Percentiles rank a stretch among this genome's conserved stretches.
These are phyloP conservation scores for Chelmon rostratus DNA, from an alignment of 2,797 vertebrate species.

Conservation along the genomic window DNA sequence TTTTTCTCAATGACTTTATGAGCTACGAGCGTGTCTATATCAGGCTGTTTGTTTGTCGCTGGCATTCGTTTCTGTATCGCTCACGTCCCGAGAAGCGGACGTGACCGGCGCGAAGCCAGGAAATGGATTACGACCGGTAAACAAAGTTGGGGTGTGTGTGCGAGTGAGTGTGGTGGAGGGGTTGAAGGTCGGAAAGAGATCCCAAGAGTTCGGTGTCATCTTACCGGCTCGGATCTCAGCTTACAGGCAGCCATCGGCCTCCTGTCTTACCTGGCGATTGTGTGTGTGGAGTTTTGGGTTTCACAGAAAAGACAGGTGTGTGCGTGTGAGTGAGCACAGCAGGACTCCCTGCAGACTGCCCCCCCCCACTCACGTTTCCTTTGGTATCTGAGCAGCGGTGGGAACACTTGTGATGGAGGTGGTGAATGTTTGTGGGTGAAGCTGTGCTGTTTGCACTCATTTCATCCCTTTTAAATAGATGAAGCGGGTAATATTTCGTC, in stretches of 20 bases:
- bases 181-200: conserved; percentile 67
- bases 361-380: conserved; percentile 29
- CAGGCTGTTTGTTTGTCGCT: conserved; percentile 49
- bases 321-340: conserved; percentile 47
- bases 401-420: conserved; percentile 34
- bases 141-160: conserved; percentile 67
- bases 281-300: conserved; percentile 71
- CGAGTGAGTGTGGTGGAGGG: neutral
- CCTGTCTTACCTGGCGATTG: conserved; percentile 72
- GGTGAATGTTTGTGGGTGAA: conserved; percentile 10
- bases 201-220: conserved; percentile 71
- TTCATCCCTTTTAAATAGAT: neutral
- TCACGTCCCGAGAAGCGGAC: conserved; percentile 59
- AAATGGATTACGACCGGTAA: conserved; percentile 82
- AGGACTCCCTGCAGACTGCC: conserved; percentile 63
- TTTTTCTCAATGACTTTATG: conserved; percentile 54
- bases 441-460: conserved; percentile 1
- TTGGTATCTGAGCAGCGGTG: conserved; percentile 72
- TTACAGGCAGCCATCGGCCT: conserved; percentile 76
- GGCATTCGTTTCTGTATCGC: conserved; percentile 30
- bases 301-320: conserved; percentile 76
- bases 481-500: conserved; percentile 12
- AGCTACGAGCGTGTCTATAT: conserved; percentile 48
- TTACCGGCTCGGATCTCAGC: conserved; percentile 76
- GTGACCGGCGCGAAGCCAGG: conserved; percentile 74